A percentile compares a stretch with the other conserved stretches of the same genome.
These are phyloP conservation scores for Eupithecia centaureata DNA, from an alignment of 2,888 invertebrate species.

Conservation along the genomic window DNA sequence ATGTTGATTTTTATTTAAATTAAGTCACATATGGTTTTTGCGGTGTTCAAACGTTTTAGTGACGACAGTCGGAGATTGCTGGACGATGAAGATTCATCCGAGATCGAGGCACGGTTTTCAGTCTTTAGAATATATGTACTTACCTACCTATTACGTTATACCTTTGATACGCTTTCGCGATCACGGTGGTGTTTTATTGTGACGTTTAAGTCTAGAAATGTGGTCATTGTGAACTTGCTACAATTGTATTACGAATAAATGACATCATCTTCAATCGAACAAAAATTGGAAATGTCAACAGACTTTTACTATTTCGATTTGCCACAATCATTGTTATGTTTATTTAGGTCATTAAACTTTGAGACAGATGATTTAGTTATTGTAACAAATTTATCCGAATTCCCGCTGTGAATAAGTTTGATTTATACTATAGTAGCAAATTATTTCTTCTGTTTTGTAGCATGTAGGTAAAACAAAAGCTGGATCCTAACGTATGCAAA, in stretches of 20 bases:
- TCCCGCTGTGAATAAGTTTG: background rate
- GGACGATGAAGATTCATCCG: constrained; percentile 32
- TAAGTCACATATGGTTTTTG: constrained; percentile 33
- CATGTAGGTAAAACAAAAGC: no score
- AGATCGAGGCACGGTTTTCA: constrained; percentile 33
- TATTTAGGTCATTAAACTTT: constrained; percentile 4
- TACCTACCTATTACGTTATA: background rate
- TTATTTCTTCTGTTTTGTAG: background rate
- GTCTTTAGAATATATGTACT: constrained; percentile 10
- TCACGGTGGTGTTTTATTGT: background rate
- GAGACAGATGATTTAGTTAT: background rate
- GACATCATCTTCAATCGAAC: background rate
- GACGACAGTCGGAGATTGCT: constrained; percentile 36
- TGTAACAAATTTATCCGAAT: background rate
- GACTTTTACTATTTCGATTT: background rate
- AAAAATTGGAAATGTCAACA: constrained; percentile 6
- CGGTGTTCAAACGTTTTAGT: constrained; percentile 37
- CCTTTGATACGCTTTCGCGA: constrained; percentile 13
- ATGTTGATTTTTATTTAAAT: constrained; percentile 24
- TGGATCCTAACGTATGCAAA: no score
- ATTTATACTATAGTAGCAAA: background rate
- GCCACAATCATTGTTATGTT: background rate
- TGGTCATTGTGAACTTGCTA: background rate
- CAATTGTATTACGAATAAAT: background rate
- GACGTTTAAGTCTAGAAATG: background rate